Evolutionary conservation across 1,140 invertebrate species (phyloP), one percentile per base, ranked within the genome.

Genomic region (Hycleus phaleratus): DNA sequence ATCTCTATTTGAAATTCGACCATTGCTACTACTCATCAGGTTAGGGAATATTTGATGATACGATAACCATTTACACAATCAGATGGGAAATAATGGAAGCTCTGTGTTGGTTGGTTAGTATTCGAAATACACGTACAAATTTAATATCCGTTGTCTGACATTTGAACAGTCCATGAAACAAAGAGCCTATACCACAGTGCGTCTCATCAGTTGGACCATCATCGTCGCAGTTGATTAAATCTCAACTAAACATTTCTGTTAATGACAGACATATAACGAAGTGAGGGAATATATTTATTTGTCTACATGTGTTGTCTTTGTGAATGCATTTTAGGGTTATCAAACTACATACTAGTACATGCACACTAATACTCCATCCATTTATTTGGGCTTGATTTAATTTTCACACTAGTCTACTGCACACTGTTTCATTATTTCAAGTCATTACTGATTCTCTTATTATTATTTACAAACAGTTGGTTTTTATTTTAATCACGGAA

Each of bases 131-230:
- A 54, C 51, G 58, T 59, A 18, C 44, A 55, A 59, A 59, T 59
- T 59, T 55, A 59, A 59, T 59, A 59, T 55, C 51, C 58, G 58
- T 46, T 32, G 10, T 46, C 40, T 59, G 58, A 59, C 58, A 59
- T 59, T 46, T 49, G 39, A 59, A 54, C 58, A 44, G 58, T 46
- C 32, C 32, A 11, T n/a, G 47, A 24, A 25, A 59, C 58, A 59
- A 59, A 59, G 58, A 53, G 58, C 50, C 32, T 32, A 32, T 48
- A 44, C 49, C 44, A 40, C 46, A 49, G 53, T 46, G 51, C 18
- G 46, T 11, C 54, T 55, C 58, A 59, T 59, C 58, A 59, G 47
- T 42, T 26, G 48, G 54, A 32, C 49, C 58, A 59, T 59, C 58
- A 55, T 38, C 46, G 45, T 45, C 12, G 26, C 46, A 50, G 45